Evolutionary conservation across 1,140 invertebrate genomes (phyloP).

Genomic region (Tyrophagus putrescentiae): DNA sequence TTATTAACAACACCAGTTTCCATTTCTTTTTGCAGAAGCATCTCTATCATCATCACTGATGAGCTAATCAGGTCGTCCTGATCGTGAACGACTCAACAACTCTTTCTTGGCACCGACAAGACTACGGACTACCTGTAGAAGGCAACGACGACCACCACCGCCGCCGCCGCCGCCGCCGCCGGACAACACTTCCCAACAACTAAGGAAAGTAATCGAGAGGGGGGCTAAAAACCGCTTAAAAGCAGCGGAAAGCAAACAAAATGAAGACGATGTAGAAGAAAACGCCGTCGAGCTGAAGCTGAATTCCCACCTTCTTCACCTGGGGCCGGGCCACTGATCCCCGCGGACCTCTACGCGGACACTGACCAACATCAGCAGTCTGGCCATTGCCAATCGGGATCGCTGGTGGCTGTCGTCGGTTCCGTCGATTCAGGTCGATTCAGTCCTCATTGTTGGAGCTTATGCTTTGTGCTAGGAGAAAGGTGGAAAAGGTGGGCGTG

Average conservation of each 20-base stretch:
- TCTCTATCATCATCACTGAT: too few species aligned
- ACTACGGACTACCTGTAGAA: conserved; percentile 30
- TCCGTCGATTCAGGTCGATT: conserved; percentile 38
- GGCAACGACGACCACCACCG: too few species aligned
- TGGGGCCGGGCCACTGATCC: conserved; percentile 35
- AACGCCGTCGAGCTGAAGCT: too few species aligned
- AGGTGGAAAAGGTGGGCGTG: conserved; percentile 31
- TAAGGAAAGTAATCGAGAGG: too few species aligned
- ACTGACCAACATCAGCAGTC: conserved; percentile 26
- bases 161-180: too few species aligned
- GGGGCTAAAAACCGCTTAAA: too few species aligned
- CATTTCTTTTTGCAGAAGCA: too few species aligned
- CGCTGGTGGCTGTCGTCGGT: conserved; percentile 38
- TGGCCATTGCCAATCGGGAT: conserved; percentile 25
- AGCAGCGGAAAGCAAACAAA: too few species aligned
- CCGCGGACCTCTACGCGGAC: too few species aligned
- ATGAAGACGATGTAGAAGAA: too few species aligned
- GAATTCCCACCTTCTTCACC: conserved; percentile 36
- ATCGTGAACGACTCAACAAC: conserved; percentile 33
- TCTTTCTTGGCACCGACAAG: conserved; percentile 33
- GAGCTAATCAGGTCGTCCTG: conserved; percentile 30
- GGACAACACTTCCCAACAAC: too few species aligned
- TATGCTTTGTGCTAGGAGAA: conserved; percentile 38
- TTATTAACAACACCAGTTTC: too few species aligned
- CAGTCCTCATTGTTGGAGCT: conserved; percentile 38